phyloP scores from a whole-genome alignment of 35 echinoderm and acorn worm genomes.

The Heliocidaris tuberculata region DNA sequence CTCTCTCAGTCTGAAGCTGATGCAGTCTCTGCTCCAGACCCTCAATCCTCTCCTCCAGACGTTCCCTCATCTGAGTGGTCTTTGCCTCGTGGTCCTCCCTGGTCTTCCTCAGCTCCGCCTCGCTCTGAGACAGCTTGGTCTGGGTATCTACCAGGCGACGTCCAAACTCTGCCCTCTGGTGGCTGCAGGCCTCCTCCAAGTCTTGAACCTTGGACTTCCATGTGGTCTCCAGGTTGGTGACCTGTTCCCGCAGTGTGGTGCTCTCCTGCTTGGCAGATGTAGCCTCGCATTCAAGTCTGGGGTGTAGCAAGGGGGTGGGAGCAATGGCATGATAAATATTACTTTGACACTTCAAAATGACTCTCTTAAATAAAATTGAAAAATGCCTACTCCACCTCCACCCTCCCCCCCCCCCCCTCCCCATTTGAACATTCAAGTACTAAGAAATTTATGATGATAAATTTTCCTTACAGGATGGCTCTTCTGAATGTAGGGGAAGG shows the following conservation, averaged over 20 bases:
- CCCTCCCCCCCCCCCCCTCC: too few relatives aligned
- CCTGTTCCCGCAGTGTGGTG: neutral
- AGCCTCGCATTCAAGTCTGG: constrained; percentile 11
- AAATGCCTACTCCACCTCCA: too few relatives aligned
- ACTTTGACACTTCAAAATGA: too few relatives aligned
- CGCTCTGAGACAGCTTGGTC: constrained; percentile 53
- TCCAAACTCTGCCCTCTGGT: constrained; percentile 57
- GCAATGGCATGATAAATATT: too few relatives aligned
- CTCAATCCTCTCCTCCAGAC: constrained; percentile 42
- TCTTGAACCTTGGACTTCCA: constrained; percentile 4
- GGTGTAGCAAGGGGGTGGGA: neutral
- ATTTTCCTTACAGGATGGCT: too few relatives aligned
- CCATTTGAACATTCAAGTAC: too few relatives aligned
- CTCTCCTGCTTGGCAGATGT: constrained; percentile 36
- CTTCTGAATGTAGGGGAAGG: too few relatives aligned
- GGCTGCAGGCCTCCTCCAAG: constrained; percentile 43
- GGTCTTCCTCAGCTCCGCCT: neutral
- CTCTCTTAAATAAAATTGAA: too few relatives aligned
- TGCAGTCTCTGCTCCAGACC: constrained; percentile 39
- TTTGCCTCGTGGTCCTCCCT: constrained; percentile 20
- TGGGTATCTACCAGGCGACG: constrained; percentile 64
- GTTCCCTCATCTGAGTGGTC: neutral
- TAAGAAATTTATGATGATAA: too few relatives aligned
- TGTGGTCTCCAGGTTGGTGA: neutral
- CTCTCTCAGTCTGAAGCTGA: constrained; percentile 21